Evolutionary conservation across 2,113 vertebrate species (phyloP), one percentile per base, ranked within the genome.

Genomic region (Andinoacara biseriatus): DNA sequence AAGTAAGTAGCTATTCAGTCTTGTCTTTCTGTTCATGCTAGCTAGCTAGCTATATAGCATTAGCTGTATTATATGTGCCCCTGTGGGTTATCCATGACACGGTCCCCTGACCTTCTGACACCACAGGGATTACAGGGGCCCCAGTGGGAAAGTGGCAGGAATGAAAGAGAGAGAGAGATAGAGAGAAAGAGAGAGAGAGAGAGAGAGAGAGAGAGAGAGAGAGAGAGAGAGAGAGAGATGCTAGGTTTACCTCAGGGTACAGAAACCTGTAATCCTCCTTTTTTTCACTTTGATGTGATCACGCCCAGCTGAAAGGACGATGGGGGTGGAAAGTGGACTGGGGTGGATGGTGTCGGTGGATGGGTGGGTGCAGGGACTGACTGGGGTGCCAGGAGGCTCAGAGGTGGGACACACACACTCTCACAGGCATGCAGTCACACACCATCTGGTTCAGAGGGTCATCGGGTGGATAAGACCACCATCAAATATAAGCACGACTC

Each of bases 281-380:
- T 67, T 82, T 90, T 87, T 87, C 38, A 82, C 93, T 93, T 94
- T 92, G 91, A 93, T 91, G 93, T 93, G 87, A 89, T 94, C 89
- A 86, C 90, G 86, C 77, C 77, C 78, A 87, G 81, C 87, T 87
- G 78, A 89, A 80, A 85, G 86, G 31, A 81, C n/a, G 74, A 79
- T 82, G 88, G 63, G 80, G 58, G 77, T 46, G 40, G 49, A 29
- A 4, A 61, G 38, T n/a, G 74, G 63, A 61, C 60, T 72, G 46
- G 49, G 15, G 17, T 89, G 88, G 89, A 81, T 77, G 22, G 88
- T 20, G 58, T 61, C 58, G 46, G 82, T 26, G 81, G 62, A 57
- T n/a, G 26, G 54, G 46, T 60, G 72, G 72, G 60, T 29, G 78
- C n/a, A 35, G 76, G 67, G 18, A 22, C 58, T 67, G 76, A 86